Base-by-base conservation (phyloP, 2,113 vertebrate genomes). In the Deroptyus accipitrinus region DNA sequence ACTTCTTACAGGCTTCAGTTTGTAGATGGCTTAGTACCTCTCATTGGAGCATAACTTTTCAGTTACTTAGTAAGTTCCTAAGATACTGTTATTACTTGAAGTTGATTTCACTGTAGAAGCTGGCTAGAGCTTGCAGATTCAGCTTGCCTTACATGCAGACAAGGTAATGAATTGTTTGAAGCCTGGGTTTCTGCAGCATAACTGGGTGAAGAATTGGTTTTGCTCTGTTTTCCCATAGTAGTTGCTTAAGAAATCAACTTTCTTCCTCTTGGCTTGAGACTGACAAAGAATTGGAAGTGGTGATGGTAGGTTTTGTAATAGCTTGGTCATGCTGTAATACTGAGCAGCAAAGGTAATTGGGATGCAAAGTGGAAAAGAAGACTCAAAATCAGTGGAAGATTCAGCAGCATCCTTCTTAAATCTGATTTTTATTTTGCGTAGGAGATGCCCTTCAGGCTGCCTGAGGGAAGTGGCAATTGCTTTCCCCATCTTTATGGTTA, bases 201-300 rank as follows among this genome's bases (percentile, higher is more conserved):
- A 37, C 27, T 73, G 49, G 57, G 69, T 79, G 59, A 74, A 89
- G 66, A 81, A 73, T 7, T 39, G 33, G 33, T 85, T 82, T 87
- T 1, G 1, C 35, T 83, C 6, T 44, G 25, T 52, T 90, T 92
- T 55, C n/a, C 11, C 3, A 0, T 25, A 69, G 67, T 35, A 72
- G 18, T 80, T 95, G 27, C 67, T 48, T 69, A 87, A 90, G 44
- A 79, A 91, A 72, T 76, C 52, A 77, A 91, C 88, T 93, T 88
- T 73, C 46, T 57, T 84, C 57, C 14, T 88, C 35, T 88, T 93
- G 88, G 51, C 75, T 90, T 83, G 44, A 83, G 39, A 76, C 30
- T 79, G 20, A 37, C 9, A 4, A 20, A 31, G 64, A 68, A 33
- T 7, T 3, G 7, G 17, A 63, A 76, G 55, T 19, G 7, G n/a